Base-by-base conservation (phyloP, 2,113 vertebrate species). In the Pangasianodon hypophthalmus region DNA sequence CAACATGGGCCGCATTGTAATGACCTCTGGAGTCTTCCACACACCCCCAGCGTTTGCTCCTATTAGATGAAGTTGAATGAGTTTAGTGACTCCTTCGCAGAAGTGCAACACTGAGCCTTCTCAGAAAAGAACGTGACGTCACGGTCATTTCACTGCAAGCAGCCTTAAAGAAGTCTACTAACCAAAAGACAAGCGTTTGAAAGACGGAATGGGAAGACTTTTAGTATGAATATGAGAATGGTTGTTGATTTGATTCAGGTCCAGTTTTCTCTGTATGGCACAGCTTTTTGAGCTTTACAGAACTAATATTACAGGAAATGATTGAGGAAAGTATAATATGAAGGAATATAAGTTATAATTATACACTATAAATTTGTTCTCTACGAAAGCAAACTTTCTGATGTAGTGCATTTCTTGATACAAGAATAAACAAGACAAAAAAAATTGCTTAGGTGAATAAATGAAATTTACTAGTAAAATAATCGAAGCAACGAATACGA, bases 401-500 rank as follows among this genome's bases (percentile, higher is more conserved):
- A 64, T 29, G 62, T 26, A 26, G 26, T 26, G 60, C 60, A n/a
- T 29, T 64, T 64, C 62, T 64, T 64, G 2, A 37, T 37, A 64
- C 21, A 37, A 37, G 37, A 37, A 1, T 37, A 37, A 16, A 32
- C 13, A 69, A 32, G n/a, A 18, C n/a, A 32, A 69, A 26, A 52
- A 52, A 54, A 26, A 62, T 26, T 26, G 58, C 58, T 62, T 1
- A 41, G 0, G 14, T 73, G 69, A 73, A 71, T 16, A 71, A 37
- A 71, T 37, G 1, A 67, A 67, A n/a, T 41, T 37, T 4, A 46
- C 24, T 46, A 75, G 10, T 77, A 9, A 77, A 77, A 77, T 9
- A 46, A 26, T 26, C 91, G 90, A 80, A 92, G 91, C 92, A 91
- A 94, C 50, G 94, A 94, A 91, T 91, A 89, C 91, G 94, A 89